Conservation (phyloP, 2,888 invertebrate genomes). For the Agrochola circellaris region DNA sequence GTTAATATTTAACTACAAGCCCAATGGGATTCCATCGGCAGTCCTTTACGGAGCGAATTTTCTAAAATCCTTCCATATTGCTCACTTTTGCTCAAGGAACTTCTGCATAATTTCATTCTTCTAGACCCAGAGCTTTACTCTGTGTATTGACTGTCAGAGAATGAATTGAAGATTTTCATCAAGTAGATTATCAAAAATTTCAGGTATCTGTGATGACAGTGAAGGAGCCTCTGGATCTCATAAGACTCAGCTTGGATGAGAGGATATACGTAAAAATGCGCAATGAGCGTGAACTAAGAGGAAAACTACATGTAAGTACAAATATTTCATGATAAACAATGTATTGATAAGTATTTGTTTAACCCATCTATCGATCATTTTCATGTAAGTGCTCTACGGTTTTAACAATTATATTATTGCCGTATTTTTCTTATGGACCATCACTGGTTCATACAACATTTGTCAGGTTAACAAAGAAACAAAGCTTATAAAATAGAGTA, state of each 20-base stretch:
- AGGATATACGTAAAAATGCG: conserved; percentile 99
- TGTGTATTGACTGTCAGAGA: background rate
- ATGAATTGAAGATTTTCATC: background rate
- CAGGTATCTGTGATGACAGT: conserved; percentile 97
- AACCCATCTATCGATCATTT: no score
- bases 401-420: no score
- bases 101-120: background rate
- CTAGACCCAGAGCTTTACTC: background rate
- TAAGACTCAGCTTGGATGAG: conserved; percentile 99
- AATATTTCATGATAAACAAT: background rate
- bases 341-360: background rate
- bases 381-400: no score
- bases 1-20: background rate
- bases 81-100: background rate
- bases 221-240: conserved; percentile 99
- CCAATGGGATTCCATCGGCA: no score
- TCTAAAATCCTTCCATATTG: background rate
- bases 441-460: no score
- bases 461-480: background rate
- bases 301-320: conserved; percentile 96
- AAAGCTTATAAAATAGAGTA: background rate
- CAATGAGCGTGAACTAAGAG: conserved; percentile 98
- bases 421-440: no score
- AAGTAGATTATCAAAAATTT: conserved; percentile 67
- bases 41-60: background rate